Evolutionary conservation across 2,113 vertebrate genomes (phyloP).

Genomic region (Archocentrus centrarchus): DNA sequence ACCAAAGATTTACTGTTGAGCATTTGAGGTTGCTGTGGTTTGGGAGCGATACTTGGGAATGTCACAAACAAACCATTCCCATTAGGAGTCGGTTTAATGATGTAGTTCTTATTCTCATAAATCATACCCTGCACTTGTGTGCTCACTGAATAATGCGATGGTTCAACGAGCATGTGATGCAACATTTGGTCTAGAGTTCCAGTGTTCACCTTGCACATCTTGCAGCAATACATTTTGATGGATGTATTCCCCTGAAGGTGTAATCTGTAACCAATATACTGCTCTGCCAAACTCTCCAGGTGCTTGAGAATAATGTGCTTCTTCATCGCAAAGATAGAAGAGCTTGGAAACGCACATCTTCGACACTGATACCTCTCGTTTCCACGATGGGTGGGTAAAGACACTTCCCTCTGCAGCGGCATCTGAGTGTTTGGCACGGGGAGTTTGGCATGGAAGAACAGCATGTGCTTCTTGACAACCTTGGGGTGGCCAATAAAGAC

Average conservation of each 20-base stretch:
- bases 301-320: constrained; percentile 83
- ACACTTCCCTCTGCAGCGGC: neutral
- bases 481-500: constrained; percentile 74
- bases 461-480: constrained; percentile 74
- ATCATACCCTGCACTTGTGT: constrained; percentile 88
- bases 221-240: constrained; percentile 87
- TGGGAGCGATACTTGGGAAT: constrained; percentile 72
- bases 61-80: constrained; percentile 66
- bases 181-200: constrained; percentile 90
- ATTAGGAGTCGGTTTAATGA: constrained; percentile 67
- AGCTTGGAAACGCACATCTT: constrained; percentile 70
- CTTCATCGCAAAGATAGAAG: constrained; percentile 77
- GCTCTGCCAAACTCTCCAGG: constrained; percentile 68
- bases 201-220: constrained; percentile 86
- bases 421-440: neutral
- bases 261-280: constrained; percentile 75
- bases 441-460: constrained; percentile 71
- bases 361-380: constrained; percentile 76
- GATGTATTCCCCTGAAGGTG: constrained; percentile 21
- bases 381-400: constrained; percentile 28
- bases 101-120: constrained; percentile 80
- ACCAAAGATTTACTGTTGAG: constrained; percentile 64
- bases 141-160: constrained; percentile 88
- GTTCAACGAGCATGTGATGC: constrained; percentile 91
- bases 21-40: constrained; percentile 71